phyloP scores from a whole-genome alignment of 1,140 invertebrate genomes.

The Plodia interpunctella region DNA sequence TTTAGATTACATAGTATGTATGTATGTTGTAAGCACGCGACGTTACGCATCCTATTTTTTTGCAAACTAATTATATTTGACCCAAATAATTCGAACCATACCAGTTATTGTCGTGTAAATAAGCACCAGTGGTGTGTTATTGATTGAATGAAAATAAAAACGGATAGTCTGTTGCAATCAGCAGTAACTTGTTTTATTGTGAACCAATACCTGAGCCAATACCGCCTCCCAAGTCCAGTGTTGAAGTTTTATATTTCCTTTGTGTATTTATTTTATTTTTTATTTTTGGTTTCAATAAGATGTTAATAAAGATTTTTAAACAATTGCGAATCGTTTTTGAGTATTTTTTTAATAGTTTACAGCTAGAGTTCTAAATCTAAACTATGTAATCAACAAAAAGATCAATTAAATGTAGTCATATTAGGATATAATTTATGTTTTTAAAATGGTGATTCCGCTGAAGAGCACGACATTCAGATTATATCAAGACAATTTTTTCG shows the following conservation, averaged over 20 bases:
- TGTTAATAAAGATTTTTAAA: slow-evolving; percentile 29
- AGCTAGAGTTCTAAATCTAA: too few relatives aligned
- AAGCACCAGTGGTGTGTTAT: slow-evolving; percentile 67
- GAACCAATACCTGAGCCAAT: slow-evolving; percentile 4
- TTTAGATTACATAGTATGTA: slow-evolving; percentile 22
- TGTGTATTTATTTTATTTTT: slow-evolving; percentile 20
- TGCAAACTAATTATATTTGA: slow-evolving; percentile 28
- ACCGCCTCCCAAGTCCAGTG: slow-evolving; percentile 12
- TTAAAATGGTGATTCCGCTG: too few relatives aligned
- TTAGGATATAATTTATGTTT: too few relatives aligned
- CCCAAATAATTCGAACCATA: slow-evolving; percentile 20
- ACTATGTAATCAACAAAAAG: too few relatives aligned
- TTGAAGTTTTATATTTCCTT: slow-evolving; percentile 20
- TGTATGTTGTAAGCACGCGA: slow-evolving; percentile 42
- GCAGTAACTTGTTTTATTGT: slow-evolving; percentile 42
- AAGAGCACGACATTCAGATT: too few relatives aligned
- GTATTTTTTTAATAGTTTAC: neutral
- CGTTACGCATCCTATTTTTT: slow-evolving; percentile 30
- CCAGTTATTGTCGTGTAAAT: slow-evolving; percentile 66
- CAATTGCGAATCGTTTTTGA: slow-evolving; percentile 8
- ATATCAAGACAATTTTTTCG: too few relatives aligned
- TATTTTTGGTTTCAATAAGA: slow-evolving; percentile 21
- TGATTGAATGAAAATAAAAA: slow-evolving; percentile 72
- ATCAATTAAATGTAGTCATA: too few relatives aligned
- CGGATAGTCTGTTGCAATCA: slow-evolving; percentile 69